These are phyloP conservation scores for Cheirogaleus major DNA, from an alignment of 2,797 vertebrate genomes.

Conservation along the genomic window DNA sequence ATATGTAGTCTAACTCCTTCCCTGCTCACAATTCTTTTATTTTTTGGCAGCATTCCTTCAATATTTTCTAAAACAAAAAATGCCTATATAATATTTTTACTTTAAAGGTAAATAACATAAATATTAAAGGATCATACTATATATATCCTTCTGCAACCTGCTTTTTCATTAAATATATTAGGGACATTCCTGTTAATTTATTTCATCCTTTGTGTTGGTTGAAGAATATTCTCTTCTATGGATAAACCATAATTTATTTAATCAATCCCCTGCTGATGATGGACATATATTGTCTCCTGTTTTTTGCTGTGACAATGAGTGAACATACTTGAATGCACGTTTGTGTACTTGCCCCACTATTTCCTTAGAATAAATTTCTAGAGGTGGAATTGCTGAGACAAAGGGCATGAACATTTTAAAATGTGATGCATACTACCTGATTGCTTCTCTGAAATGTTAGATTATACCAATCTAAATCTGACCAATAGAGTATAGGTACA, in stretches of 20 bases:
- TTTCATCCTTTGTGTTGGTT: background rate
- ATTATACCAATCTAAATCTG: background rate
- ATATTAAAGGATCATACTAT: background rate
- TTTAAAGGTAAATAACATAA: slow-evolving; percentile 49
- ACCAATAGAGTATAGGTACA: background rate
- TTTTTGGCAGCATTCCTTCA: slow-evolving; percentile 3
- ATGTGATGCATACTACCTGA: background rate
- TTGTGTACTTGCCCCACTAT: background rate
- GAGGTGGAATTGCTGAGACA: background rate
- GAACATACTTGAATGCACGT: background rate
- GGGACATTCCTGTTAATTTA: background rate
- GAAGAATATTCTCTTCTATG: background rate
- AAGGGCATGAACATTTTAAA: slow-evolving; percentile 12
- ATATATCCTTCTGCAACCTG: background rate
- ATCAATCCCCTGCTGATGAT: background rate
- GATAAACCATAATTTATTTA: background rate
- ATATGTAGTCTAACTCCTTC: background rate
- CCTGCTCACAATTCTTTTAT: background rate
- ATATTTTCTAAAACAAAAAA: background rate
- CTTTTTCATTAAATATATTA: background rate
- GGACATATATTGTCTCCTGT: background rate
- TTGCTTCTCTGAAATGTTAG: background rate
- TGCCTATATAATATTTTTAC: background rate
- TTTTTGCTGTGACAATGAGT: background rate
- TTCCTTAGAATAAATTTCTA: slow-evolving; percentile 17